Evolutionary conservation across 2,888 invertebrate species (phyloP).

Genomic region (Rapana venosa): DNA sequence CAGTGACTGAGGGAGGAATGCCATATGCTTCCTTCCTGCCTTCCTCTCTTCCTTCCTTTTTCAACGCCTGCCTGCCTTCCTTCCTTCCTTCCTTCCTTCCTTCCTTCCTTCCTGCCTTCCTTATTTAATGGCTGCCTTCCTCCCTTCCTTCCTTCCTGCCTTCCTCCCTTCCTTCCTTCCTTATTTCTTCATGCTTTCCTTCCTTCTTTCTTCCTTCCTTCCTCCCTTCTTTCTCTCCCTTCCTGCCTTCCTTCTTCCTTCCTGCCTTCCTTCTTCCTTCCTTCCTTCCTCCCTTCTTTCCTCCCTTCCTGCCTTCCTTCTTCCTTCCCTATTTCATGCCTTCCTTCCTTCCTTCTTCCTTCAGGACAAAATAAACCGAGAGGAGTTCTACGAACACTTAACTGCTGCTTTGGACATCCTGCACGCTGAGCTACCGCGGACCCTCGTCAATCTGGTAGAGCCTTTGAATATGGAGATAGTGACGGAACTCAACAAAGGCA

Average conservation of each 20-base stretch:
- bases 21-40: too few relatives aligned
- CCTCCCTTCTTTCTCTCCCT: too few relatives aligned
- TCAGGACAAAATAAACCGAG: slow-evolving; percentile 14
- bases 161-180: neutral
- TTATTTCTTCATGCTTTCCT: neutral
- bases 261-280: neutral
- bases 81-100: neutral
- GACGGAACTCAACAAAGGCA: slow-evolving; percentile 59
- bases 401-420: slow-evolving; percentile 70
- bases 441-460: slow-evolving; percentile 75
- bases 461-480: slow-evolving; percentile 72
- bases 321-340: neutral
- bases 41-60: neutral
- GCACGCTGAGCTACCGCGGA: slow-evolving; percentile 69
- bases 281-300: neutral
- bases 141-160: neutral
- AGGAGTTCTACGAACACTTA: slow-evolving; percentile 53
- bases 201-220: neutral
- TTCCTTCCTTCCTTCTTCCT: neutral
- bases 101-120: neutral
- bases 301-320: neutral
- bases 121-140: neutral
- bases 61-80: neutral
- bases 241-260: neutral
- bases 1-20: too few relatives aligned